Conservation (phyloP, 1,140 invertebrate genomes). For the Bombus ignitus region DNA sequence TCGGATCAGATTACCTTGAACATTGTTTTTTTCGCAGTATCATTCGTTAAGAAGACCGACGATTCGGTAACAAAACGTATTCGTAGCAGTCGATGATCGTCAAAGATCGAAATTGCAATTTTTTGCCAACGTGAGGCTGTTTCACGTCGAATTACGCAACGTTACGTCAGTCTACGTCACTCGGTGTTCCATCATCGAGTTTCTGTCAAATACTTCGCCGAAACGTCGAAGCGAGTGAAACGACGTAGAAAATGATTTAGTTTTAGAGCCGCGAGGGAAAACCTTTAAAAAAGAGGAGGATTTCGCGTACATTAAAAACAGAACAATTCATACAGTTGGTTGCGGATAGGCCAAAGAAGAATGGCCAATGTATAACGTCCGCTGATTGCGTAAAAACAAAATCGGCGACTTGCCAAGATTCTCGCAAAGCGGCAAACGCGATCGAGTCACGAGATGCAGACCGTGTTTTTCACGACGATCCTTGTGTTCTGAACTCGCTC, state of each 20-base stretch:
- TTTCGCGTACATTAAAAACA: not conserved
- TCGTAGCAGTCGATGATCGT: not conserved
- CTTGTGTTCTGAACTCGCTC: not conserved
- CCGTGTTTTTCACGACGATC: not conserved
- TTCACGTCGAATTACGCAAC: constrained; percentile 15
- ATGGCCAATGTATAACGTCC: constrained; percentile 18
- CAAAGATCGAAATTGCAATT: too few relatives aligned
- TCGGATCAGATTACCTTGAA: too few relatives aligned
- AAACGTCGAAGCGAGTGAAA: not conserved
- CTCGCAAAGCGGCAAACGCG: not conserved
- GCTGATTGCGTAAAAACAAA: constrained; percentile 47
- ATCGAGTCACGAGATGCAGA: constrained; percentile 28
- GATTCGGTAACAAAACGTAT: too few relatives aligned
- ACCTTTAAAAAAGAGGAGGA: not conserved
- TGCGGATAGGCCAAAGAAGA: constrained; percentile 27
- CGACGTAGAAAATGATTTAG: not conserved
- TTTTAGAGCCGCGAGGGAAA: too few relatives aligned
- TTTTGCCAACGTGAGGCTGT: not conserved
- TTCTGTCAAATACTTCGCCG: not conserved
- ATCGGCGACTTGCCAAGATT: constrained; percentile 46
- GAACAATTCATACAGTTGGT: constrained; percentile 7
- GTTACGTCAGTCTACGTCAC: not conserved
- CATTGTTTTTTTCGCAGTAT: too few relatives aligned
- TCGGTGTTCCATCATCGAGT: not conserved
- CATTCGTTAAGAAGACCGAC: too few relatives aligned